Base-by-base conservation (phyloP, 2,888 invertebrate genomes). In the Adelognathus sp. region DNA sequence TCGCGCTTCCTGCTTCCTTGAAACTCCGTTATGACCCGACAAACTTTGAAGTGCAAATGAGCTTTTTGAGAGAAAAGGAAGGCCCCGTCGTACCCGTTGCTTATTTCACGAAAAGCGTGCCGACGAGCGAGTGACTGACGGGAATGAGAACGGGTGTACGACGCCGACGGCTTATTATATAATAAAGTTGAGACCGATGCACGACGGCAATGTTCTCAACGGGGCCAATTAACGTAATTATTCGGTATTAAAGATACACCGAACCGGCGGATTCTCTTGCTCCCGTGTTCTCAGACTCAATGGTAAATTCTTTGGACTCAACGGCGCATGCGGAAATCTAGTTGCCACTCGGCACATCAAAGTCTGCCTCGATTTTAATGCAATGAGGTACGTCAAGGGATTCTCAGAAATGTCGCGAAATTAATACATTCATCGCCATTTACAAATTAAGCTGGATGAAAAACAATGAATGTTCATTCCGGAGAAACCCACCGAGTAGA, bases 21-120 rank as follows among this genome's bases (percentile, higher is more conserved):
- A 74, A 75, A 79, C 67, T 71, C 24, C 33, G 54, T 66, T 61
- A 29, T 66, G 52, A 21, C 27, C 18, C 66, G 9, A 6, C 14
- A 66, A 64, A 79, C 79, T 75, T 79, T 79, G 79, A 79, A 61
- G 74, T 79, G 79, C 71, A 79, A 79, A 79, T 75, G 79, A 71
- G 74, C 72, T 75, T 61, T 54, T 36, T 14, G 50, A 29, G 24
- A 74, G 39, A 69, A 56, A 74, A 56, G 64, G 66, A 46, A 36
- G 36, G 58, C 52, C n/a, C 33, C 33, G 29, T 44, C 14, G 11
- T 52, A 69, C 61, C 14, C 27, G 21, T 41, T 52, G 54, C 33
- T 50, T 60, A 27, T 52, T 64, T 74, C 21, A 52, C 44, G 44
- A 46, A 74, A 73, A 69, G 36, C 69, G 52, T 29, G 29, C 7